Evolutionary conservation across 2,113 vertebrate species (phyloP).

Genomic region (Mormyrus lacerda): DNA sequence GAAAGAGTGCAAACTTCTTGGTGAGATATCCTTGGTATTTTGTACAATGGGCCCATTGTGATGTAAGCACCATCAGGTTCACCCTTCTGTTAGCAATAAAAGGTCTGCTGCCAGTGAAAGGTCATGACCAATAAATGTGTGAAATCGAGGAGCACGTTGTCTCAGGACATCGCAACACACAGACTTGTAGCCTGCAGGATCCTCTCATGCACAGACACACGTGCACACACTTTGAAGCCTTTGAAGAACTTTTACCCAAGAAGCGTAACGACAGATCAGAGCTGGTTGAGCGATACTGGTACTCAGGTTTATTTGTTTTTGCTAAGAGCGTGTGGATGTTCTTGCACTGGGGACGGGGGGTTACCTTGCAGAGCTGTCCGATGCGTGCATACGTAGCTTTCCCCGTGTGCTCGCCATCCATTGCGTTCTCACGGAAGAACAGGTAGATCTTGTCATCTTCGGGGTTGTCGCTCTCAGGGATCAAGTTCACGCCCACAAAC

Average conservation of each 20-base stretch:
- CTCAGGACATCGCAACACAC: neutral
- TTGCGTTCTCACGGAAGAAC: conserved; percentile 94
- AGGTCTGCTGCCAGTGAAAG: neutral
- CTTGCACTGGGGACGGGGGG: neutral
- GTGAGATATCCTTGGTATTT: conserved; percentile 34
- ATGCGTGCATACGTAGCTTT: conserved; percentile 93
- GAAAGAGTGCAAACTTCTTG: conserved; percentile 32
- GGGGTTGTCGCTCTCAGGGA: conserved; percentile 93
- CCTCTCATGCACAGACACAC: neutral
- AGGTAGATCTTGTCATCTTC: conserved; percentile 97
- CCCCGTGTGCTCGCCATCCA: conserved; percentile 89
- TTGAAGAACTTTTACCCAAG: neutral
- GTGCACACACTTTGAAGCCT: neutral
- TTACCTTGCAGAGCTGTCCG: conserved; percentile 95
- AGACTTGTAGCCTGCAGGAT: neutral
- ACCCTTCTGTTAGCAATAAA: neutral
- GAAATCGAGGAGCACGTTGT: neutral
- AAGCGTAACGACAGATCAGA: neutral
- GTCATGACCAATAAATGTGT: neutral
- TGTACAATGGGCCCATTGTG: conserved; percentile 45
- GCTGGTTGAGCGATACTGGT: neutral
- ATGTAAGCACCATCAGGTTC: conserved; percentile 38
- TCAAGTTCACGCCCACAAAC: conserved; percentile 81
- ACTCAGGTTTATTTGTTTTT: neutral
- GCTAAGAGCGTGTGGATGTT: neutral